Evolutionary conservation across 2,797 vertebrate species (phyloP).

Genomic region (Paramormyrops hopkinsi): DNA sequence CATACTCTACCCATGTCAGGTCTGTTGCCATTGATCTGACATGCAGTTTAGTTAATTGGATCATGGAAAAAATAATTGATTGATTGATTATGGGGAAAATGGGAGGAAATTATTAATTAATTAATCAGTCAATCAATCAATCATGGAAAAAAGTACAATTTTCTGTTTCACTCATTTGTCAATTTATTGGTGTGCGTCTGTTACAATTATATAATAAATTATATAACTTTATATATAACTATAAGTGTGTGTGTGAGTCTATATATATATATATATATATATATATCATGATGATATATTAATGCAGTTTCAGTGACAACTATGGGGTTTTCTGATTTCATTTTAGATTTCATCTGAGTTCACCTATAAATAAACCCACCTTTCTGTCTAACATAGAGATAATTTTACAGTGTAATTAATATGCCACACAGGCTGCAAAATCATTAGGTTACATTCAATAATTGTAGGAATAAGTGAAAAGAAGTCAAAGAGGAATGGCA

Average conservation of each 20-base stretch:
- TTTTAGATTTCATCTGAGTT: not conserved
- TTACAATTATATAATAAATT: no score
- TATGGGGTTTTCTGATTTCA: not conserved
- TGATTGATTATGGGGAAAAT: not conserved
- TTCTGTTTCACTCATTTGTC: not conserved
- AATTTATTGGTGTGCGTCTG: not conserved
- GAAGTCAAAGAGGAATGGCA: not conserved
- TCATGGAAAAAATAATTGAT: not conserved
- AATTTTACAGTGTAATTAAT: not conserved
- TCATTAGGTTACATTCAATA: not conserved
- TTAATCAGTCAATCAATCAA: not conserved
- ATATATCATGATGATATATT: not conserved
- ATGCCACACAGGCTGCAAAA: not conserved
- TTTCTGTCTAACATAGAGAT: not conserved
- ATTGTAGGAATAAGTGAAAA: not conserved
- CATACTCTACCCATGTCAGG: not conserved
- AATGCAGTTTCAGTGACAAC: not conserved
- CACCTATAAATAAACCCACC: not conserved
- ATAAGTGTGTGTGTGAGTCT: not conserved
- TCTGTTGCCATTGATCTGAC: not conserved
- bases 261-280: no score
- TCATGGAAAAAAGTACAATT: not conserved
- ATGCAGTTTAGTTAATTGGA: not conserved
- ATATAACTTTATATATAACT: no score
- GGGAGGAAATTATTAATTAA: not conserved